Conservation (phyloP, 2,888 invertebrate species). For the Allacma fusca region DNA sequence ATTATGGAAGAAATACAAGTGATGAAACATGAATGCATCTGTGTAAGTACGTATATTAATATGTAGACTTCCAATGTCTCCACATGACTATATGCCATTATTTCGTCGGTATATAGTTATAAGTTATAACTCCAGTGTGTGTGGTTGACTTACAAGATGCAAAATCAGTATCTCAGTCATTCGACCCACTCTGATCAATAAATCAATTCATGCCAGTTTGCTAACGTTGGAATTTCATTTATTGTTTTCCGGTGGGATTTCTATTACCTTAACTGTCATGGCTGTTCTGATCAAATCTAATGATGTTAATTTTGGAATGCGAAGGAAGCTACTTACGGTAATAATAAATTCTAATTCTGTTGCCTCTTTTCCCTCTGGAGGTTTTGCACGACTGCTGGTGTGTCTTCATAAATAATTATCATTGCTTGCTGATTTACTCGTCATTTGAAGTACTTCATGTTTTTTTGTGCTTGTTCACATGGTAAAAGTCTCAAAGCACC, state of each 20-base stretch:
- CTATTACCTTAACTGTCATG: background rate
- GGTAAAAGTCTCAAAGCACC: background rate
- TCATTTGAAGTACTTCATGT: no score
- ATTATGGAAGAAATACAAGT: no score
- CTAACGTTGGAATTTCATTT: background rate
- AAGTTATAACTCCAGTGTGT: no score
- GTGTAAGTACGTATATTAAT: no score
- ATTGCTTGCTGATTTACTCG: no score
- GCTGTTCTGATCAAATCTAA: background rate
- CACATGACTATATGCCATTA: no score
- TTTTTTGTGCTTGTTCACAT: background rate
- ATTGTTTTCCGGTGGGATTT: constrained; percentile 13
- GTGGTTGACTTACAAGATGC: background rate
- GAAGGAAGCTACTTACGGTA: constrained; percentile 23
- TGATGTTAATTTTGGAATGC: background rate
- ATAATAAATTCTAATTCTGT: background rate
- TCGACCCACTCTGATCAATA: constrained; percentile 8
- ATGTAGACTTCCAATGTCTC: no score
- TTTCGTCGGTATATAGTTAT: no score
- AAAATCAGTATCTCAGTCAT: background rate
- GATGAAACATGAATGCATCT: no score
- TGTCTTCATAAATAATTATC: no score
- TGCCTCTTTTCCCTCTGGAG: background rate
- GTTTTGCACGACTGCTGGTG: no score
- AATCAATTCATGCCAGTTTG: background rate